A percentile compares a stretch with the other conserved stretches of the same genome.
phyloP scores from a whole-genome alignment of 2,113 vertebrate species.

The Sapajus apella region DNA sequence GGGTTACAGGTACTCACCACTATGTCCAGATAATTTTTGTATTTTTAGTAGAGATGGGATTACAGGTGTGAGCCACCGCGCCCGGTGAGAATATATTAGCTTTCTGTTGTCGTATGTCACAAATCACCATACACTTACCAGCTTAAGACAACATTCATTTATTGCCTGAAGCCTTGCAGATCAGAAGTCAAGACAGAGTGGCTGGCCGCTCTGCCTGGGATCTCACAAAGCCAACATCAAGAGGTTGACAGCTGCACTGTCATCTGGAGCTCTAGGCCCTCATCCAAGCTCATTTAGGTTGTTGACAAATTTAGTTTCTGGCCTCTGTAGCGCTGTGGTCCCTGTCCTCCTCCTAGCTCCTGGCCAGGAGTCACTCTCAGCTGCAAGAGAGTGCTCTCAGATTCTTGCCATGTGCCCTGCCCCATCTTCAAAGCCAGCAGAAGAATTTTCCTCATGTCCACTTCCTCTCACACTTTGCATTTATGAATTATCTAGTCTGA shows the following conservation, averaged over 20 bases:
- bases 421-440: not conserved
- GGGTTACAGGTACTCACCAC: too few relatives aligned
- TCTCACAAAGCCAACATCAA: not conserved
- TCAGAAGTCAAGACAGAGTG: rapidly evolving
- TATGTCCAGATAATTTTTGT: too few relatives aligned
- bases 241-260: rapidly evolving
- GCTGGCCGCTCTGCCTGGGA: too few relatives aligned
- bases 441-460: not conserved
- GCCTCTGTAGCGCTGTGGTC: not conserved
- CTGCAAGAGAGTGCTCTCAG: not conserved
- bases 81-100: too few relatives aligned
- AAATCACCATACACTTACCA: not conserved
- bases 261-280: not conserved
- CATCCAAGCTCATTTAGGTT: not conserved
- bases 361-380: not conserved
- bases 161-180: not conserved
- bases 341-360: not conserved
- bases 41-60: too few relatives aligned
- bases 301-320: not conserved
- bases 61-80: too few relatives aligned
- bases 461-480: not conserved
- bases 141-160: not conserved
- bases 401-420: rapidly evolving
- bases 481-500: not conserved
- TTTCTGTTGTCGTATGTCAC: not conserved